Evolutionary conservation across 2,797 vertebrate genomes (phyloP).

Genomic region (Scarus forsteni): DNA sequence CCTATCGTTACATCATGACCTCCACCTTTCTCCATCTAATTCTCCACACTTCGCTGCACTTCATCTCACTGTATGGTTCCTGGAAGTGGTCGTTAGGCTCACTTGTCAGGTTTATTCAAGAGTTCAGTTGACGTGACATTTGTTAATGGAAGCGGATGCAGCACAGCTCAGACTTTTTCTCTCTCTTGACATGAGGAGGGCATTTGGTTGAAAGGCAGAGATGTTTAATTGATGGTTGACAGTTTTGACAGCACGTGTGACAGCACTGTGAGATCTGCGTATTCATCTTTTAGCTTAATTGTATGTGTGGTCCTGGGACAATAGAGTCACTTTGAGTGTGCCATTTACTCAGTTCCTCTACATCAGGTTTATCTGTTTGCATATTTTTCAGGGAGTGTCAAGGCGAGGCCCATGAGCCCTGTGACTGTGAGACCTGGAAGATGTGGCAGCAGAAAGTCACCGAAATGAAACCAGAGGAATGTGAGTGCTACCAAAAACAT

Average conservation of each 20-base stretch:
- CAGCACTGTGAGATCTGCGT: conserved; percentile 2
- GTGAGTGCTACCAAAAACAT: conserved; percentile 81
- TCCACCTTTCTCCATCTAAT: conserved; percentile 1
- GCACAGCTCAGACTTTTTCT: conserved; percentile 10
- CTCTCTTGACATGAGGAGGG: conserved; percentile 11
- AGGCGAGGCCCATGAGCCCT: conserved; percentile 97
- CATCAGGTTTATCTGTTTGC: not conserved
- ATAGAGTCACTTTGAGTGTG: not conserved
- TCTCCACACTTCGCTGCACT: conserved; percentile 15
- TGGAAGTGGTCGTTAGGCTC: conserved; percentile 23
- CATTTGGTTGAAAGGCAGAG: conserved; percentile 21
- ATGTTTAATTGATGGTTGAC: conserved; percentile 3
- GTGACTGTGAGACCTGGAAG: conserved; percentile 97
- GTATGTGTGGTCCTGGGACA: not conserved
- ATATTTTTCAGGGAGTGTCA: conserved; percentile 91
- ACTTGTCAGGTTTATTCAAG: conserved; percentile 38
- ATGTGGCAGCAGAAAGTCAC: conserved; percentile 96
- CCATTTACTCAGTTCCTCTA: not conserved
- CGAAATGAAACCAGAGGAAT: conserved; percentile 97
- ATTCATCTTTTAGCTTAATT: conserved; percentile 19
- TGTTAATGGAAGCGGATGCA: conserved; percentile 31
- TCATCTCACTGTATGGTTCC: conserved; percentile 15
- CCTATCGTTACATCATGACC: not conserved
- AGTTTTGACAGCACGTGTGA: conserved; percentile 10
- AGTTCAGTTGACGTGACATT: conserved; percentile 25